Evolutionary conservation across 1,140 invertebrate genomes (phyloP).

Genomic region (Temnothorax longispinosus): DNA sequence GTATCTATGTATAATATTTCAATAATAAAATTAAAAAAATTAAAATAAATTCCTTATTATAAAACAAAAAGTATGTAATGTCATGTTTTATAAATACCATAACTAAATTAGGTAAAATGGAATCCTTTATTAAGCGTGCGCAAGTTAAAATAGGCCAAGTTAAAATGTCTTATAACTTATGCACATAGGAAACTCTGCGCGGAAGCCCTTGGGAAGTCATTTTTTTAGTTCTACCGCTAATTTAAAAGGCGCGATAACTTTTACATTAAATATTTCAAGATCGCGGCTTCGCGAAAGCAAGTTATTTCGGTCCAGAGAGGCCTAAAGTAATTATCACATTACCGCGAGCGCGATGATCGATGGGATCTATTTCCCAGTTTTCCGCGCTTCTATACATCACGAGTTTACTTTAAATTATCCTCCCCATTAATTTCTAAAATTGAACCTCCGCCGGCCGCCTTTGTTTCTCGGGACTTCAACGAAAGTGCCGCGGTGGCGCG

Average conservation of each 20-base stretch:
- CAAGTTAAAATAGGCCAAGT: background rate
- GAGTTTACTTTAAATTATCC: conserved; percentile 44
- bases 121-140: background rate
- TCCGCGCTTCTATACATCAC: background rate
- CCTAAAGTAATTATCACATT: conserved; percentile 1
- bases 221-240: background rate
- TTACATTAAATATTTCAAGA: conserved; percentile 16
- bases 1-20: background rate
- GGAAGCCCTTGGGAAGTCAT: background rate
- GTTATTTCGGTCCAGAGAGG: background rate
- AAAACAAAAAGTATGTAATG: background rate
- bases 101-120: background rate
- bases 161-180: background rate
- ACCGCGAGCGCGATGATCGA: conserved; percentile 10
- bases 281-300: background rate
- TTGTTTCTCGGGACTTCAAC: background rate
- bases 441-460: background rate
- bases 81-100: background rate
- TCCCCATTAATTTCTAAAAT: conserved; percentile 42
- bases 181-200: background rate
- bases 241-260: background rate
- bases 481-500: background rate
- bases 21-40: background rate
- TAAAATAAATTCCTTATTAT: background rate
- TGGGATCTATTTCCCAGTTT: background rate